Evolutionary conservation across 2,113 vertebrate genomes (phyloP), one percentile per base, ranked within the genome.

Genomic region (Onychostoma macrolepis): DNA sequence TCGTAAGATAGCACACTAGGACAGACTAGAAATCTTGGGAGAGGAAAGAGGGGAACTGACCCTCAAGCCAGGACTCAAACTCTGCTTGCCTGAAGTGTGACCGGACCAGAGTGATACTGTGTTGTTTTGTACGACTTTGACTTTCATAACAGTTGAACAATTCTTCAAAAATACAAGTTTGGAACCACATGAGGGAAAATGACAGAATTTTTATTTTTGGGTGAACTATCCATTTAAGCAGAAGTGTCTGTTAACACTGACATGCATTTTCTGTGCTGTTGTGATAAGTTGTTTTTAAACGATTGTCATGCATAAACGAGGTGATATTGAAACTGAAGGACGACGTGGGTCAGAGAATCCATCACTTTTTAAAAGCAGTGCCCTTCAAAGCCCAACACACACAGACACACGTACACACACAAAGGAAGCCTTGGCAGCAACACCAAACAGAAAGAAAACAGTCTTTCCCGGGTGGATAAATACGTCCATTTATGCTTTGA

Each of bases 401-500:
- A 71, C 77, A 81, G n/a, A 33, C 48, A 15, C 75, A 38, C 61
- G 36, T 45, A 81, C 41, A 82, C 72, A 85, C 71, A 86, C 80
- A 83, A 82, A 87, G 85, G 86, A 58, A 87, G 81, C 81, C 86
- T 72, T 48, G 76, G 75, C 85, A 86, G 41, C 28, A 79, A 87
- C 36, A 81, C 88, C 77, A 85, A 81, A 85, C 75, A 81, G 77
- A 83, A 80, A 86, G 80, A 69, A 80, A 84, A 80, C 89, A 75
- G 58, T 36, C 78, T 43, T 77, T 93, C 89, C 89, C 89, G 26
- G 65, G 88, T 91, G 91, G 91, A 92, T 93, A 92, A 94, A 94
- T 93, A 92, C 91, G 85, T 89, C 90, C 90, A 93, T 93, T 94
- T 92, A 93, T 92, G 92, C 91, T 92, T 85, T 69, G 91, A 91